Percentiles rank a stretch among this genome's conserved stretches.
phyloP scores from a whole-genome alignment of 1,140 invertebrate genomes.

The Euborellia annulipes region DNA sequence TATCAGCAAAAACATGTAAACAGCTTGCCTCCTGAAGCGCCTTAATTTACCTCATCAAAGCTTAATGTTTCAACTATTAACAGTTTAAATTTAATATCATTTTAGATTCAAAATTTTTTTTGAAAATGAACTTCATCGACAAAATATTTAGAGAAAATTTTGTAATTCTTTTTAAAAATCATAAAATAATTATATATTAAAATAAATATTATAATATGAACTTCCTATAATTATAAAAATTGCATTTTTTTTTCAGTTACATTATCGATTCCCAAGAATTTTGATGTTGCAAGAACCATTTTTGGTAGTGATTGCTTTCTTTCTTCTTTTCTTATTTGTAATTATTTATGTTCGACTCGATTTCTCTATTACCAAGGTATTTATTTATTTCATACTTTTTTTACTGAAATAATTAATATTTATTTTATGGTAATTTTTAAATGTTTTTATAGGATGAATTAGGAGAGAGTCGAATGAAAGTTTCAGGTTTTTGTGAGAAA shows the following conservation, averaged over 20 bases:
- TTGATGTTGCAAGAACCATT: conserved; percentile 86
- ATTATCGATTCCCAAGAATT: conserved; percentile 74
- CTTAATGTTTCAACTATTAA: too few species aligned
- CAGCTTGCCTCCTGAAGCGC: too few species aligned
- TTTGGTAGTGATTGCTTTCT: conserved; percentile 73
- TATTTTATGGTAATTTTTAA: background rate
- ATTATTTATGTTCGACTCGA: conserved; percentile 91
- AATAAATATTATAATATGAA: too few species aligned
- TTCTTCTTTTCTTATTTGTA: conserved; percentile 76
- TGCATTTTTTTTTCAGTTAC: conserved; percentile 37
- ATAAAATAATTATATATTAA: too few species aligned
- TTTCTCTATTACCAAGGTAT: conserved; percentile 66
- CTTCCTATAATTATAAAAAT: conserved; percentile 2
- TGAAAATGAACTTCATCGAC: too few species aligned
- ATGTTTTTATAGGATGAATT: conserved; percentile 33
- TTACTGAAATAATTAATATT: background rate
- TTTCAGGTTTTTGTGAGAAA: conserved; percentile 34
- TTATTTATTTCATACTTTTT: background rate
- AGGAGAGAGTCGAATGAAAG: conserved; percentile 37
- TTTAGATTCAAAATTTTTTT: too few species aligned
- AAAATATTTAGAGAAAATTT: too few species aligned
- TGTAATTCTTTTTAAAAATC: too few species aligned
- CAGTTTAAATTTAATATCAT: too few species aligned
- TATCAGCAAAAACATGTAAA: too few species aligned
- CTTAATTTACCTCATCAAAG: too few species aligned